A percentile compares a stretch with the other conserved stretches of the same genome.
phyloP scores from a whole-genome alignment of 2,888 invertebrate species.

The Drosophila siamana region DNA sequence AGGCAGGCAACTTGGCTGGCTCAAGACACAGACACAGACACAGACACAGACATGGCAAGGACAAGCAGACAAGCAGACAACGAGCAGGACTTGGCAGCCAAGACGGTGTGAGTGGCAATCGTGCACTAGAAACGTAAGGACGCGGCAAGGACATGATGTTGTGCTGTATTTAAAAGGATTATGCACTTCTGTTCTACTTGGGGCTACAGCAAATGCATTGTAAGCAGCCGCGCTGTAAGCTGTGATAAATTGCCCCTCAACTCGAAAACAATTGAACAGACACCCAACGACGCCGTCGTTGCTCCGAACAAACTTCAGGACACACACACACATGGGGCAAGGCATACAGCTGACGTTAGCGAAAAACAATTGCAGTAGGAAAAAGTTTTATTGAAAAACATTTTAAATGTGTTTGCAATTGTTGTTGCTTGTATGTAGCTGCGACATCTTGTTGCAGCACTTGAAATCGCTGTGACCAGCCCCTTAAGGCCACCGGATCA shows the following conservation, averaged over 20 bases:
- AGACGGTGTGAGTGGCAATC: slow-evolving; percentile 8
- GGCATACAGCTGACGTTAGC: slow-evolving; percentile 40
- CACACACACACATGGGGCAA: slow-evolving; percentile 2
- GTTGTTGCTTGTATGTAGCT: slow-evolving; percentile 26
- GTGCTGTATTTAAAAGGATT: slow-evolving; percentile 77
- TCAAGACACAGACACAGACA: too few relatives aligned
- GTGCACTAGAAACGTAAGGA: slow-evolving; percentile 30
- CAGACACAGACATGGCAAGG: slow-evolving; percentile 4
- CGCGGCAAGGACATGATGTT: slow-evolving; percentile 53
- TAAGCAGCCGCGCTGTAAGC: slow-evolving; percentile 67
- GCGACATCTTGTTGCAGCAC: slow-evolving; percentile 42
- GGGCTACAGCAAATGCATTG: slow-evolving; percentile 64
- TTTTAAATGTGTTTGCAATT: slow-evolving; percentile 70
- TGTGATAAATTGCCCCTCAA: slow-evolving; percentile 82
- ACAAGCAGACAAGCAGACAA: slow-evolving; percentile 2
- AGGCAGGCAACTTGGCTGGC: too few relatives aligned
- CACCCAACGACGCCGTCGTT: not conserved
- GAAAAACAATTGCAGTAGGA: slow-evolving; percentile 69
- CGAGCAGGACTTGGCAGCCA: slow-evolving; percentile 13
- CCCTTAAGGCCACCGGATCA: slow-evolving; percentile 19
- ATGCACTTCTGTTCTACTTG: slow-evolving; percentile 65
- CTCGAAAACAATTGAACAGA: slow-evolving; percentile 72
- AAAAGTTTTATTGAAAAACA: slow-evolving; percentile 80
- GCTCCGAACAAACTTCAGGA: too few relatives aligned
- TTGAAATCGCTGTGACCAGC: slow-evolving; percentile 36